Evolutionary conservation across 2,113 vertebrate species (phyloP), one percentile per base, ranked within the genome.

Genomic region (Pelecanoides urinatrix): DNA sequence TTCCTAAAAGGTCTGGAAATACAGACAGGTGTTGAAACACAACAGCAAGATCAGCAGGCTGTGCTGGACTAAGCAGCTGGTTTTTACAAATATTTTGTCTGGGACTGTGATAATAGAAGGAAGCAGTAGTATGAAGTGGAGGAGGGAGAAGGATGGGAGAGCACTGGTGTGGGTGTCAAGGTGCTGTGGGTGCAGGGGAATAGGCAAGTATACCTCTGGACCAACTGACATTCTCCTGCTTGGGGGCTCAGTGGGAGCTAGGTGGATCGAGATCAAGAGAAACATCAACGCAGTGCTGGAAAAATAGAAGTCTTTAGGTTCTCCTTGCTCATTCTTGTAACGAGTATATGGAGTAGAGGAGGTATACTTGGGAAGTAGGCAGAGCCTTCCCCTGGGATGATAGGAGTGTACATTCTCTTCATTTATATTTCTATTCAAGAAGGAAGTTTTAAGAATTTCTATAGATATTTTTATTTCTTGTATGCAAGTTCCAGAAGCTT

Each of bases 141-240:
- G 65, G 27, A 72, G 7, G 6, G 18, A 86, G 19, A 68, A 86
- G 22, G 53, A 40, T 65, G 44, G 29, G 26, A 66, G 38, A 76
- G 34, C 45, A 38, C 45, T 45, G 27, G 10, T 49, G 12, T 26
- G 23, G 17, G 19, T 66, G n/a, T 55, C 32, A 67, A 17, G 15
- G 42, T 73, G n/a, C 47, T 66, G 12, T 2, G 6, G 13, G 59
- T 38, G 47, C 32, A 44, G 47, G 42, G 72, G 22, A 30, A 30
- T 38, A 61, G 34, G 29, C 26, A 55, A 42, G 7, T 32, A 27
- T 25, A 61, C 26, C 38, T 76, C 30, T 67, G 38, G 25, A 70
- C 8, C 11, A 59, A 36, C 19, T 44, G 16, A 58, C 22, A 29
- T 61, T 61, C 18, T 25, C 0, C 0, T 68, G 22, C 6, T 0